phyloP scores from a whole-genome alignment of 2,113 vertebrate species.

The Pao palembangensis region DNA sequence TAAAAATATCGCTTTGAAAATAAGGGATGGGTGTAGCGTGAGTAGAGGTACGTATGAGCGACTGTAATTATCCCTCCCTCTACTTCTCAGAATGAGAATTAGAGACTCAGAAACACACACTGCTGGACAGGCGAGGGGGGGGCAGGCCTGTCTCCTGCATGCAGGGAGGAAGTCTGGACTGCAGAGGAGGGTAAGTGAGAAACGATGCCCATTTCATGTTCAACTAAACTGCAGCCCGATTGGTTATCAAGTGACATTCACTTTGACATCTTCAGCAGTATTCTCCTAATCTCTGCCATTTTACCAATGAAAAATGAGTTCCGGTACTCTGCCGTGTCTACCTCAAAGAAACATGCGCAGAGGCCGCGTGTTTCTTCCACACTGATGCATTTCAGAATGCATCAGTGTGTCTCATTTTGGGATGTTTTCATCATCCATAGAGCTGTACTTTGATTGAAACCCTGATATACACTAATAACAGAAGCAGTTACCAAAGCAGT shows the following conservation, averaged over 20 bases:
- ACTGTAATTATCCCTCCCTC: constrained; percentile 69
- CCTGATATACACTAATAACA: too few species aligned
- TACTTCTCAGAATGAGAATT: constrained; percentile 65
- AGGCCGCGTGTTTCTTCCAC: too few species aligned
- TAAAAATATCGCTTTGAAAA: constrained; percentile 72
- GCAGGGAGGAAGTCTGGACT: constrained; percentile 31
- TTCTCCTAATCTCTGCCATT: constrained; percentile 29
- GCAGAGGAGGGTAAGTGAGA: constrained; percentile 45
- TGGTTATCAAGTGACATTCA: constrained; percentile 36
- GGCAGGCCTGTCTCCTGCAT: constrained; percentile 30
- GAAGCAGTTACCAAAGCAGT: too few species aligned
- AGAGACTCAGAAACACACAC: constrained; percentile 57
- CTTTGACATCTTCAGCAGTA: constrained; percentile 27
- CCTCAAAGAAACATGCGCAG: constrained; percentile 11
- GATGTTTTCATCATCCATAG: too few species aligned
- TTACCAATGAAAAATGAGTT: constrained; percentile 26
- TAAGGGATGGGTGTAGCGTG: constrained; percentile 53
- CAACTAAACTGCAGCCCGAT: constrained; percentile 40
- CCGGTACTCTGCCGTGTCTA: constrained; percentile 25
- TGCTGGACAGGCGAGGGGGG: constrained; percentile 43
- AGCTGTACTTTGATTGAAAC: too few species aligned
- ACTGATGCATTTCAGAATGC: too few species aligned
- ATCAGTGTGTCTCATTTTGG: too few species aligned
- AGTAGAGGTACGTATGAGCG: constrained; percentile 68
- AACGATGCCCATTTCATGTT: constrained; percentile 44